Evolutionary conservation across 2,888 invertebrate species (phyloP), one percentile per base, ranked within the genome.

Genomic region (Cephus rjabovi): DNA sequence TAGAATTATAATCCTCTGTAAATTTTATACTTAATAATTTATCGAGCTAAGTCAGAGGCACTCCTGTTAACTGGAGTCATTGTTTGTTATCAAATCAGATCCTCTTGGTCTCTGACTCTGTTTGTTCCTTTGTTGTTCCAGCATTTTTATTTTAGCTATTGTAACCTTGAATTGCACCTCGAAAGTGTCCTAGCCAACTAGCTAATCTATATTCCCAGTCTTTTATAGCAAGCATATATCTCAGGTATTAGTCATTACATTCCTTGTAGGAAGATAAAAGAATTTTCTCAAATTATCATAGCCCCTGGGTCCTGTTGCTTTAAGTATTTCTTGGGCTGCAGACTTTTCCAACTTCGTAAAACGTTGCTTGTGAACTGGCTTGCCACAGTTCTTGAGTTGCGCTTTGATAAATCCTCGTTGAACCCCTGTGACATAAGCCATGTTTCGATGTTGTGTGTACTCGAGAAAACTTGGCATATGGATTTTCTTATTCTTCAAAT

Each of bases 241-340:
- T 71, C 34, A 74, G 34, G 34, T 74, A n/a, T 74, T 74, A n/a
- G 74, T 74, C 12, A 74, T 34, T 15, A 74, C 11, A 0, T 40
- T 74, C 34, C 35, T 34, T 34, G 74, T 33, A 70, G 79, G 79
- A 69, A 79, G 76, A 11, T 76, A 40, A 69, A 79, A 79, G 3
- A 79, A 15, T 68, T 79, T 79, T 56, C 79, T 79, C 70, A 79
- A 74, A 40, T 76, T 79, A 79, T 69, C 76, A 74, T 79, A 79
- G 30, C 79, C 79, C 70, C 70, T 76, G 15, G 74, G 76, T 11
- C 76, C 76, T 12, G 70, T 70, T 69, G 76, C 76, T 69, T 69
- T 76, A 1, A 79, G 74, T 74, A 79, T 74, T 68, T 79, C 79
- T 69, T 31, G 73, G 35, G 76, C 79, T 73, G 76, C 73, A 15